Base-by-base conservation (phyloP, 2,113 vertebrate species). In the Crypturellus undulatus region DNA sequence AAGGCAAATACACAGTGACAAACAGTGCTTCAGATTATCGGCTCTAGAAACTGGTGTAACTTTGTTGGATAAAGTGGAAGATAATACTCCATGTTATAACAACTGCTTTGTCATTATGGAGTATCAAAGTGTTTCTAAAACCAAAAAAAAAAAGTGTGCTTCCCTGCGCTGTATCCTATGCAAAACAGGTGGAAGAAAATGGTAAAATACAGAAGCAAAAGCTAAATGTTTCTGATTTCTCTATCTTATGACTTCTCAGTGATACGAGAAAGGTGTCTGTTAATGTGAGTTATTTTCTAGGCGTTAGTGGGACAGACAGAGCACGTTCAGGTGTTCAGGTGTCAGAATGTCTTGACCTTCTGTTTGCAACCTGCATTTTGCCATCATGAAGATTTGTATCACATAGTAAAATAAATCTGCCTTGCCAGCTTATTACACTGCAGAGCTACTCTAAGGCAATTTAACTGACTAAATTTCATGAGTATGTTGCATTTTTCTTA, bases 1-100 rank as follows among this genome's bases (percentile, higher is more conserved):
- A 93, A 81, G 17, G 17, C 34, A 93, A 94, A 70, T 84, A 89
- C 82, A 93, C 91, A 34, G 34, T 78, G 72, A 49, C 52, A 84
- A 91, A 19, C 24, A 86, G 26, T n/a, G 28, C 47, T 78, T 79
- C 82, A 54, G 28, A 43, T 80, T 78, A 80, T 79, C 52, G 62
- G 7, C 8, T 90, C 38, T 52, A 84, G 62, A 94, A 92, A 72
- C 6, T 28, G 14, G 40, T 32, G 40, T 77, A 85, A 51, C 40
- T 58, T 47, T 24, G 17, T 85, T 80, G 47, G 10, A 30, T 84
- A 81, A 83, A 3, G n/a, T 15, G 30, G 9, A 4, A 62, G 30
- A 42, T 34, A 81, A 21, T 69, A 72, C 42, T 91, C 68, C 32
- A 58, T 63, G 6, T 47, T 56, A 38, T 7, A 68, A 5, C 11